Conservation (phyloP, 2,113 vertebrate species). For the Piprites chloris region DNA sequence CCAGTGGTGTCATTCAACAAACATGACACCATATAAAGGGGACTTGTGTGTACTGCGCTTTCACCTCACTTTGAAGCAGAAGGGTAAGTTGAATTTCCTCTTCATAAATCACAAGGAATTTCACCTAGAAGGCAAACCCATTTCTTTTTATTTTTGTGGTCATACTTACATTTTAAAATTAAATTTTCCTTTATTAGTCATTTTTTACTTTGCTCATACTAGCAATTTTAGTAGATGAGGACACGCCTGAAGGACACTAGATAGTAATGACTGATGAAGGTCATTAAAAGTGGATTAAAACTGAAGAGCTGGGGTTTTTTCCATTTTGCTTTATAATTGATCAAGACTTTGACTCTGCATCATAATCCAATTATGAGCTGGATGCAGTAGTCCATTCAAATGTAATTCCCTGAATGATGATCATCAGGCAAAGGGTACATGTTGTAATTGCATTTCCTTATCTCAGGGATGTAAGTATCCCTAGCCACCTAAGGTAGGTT, state of each 20-base stretch:
- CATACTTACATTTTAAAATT: background rate
- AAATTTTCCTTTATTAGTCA: background rate
- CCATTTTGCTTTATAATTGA: background rate
- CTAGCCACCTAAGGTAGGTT: background rate
- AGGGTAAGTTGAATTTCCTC: slow-evolving; percentile 50
- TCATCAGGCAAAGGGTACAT: background rate
- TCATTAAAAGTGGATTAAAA: slow-evolving; percentile 28
- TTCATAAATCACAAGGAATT: background rate
- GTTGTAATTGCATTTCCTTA: slow-evolving; percentile 47
- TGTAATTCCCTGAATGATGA: background rate
- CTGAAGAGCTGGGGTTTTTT: background rate
- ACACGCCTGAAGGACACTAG: slow-evolving; percentile 1
- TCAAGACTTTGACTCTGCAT: slow-evolving; percentile 2
- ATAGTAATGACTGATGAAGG: background rate
- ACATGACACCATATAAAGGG: slow-evolving; percentile 5
- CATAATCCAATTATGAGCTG: slow-evolving; percentile 16
- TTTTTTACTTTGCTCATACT: background rate
- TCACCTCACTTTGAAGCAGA: background rate
- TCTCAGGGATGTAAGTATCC: background rate
- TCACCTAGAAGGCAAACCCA: background rate
- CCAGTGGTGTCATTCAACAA: background rate
- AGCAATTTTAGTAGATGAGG: background rate
- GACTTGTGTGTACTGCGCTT: background rate
- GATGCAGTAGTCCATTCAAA: background rate
- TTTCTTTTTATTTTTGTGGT: background rate